phyloP scores from a whole-genome alignment of 2,113 vertebrate species.

The Danionella cerebrum region DNA sequence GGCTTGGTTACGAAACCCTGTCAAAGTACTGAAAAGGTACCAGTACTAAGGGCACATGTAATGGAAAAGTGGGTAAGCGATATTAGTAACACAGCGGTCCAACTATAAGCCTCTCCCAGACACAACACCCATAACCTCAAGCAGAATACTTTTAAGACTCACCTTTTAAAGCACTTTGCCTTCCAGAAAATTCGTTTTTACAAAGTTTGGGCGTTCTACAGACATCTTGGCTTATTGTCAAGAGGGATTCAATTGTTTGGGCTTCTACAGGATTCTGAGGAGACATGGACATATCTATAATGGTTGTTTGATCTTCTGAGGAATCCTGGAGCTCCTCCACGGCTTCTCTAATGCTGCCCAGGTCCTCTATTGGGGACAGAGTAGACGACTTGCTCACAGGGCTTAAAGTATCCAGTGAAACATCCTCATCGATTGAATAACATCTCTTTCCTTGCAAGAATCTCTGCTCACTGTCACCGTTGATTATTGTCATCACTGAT shows the following conservation, averaged over 20 bases:
- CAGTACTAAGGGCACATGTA: too few species aligned
- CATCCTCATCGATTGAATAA: slow-evolving; percentile 1
- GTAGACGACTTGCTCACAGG: slow-evolving; percentile 29
- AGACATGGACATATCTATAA: background rate
- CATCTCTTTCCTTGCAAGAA: slow-evolving; percentile 48
- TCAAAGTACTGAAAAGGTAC: too few species aligned
- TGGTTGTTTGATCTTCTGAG: slow-evolving; percentile 12
- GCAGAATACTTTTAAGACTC: slow-evolving; percentile 16
- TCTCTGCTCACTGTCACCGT: slow-evolving; percentile 47
- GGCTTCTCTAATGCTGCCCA: slow-evolving; percentile 36
- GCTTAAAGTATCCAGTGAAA: slow-evolving; percentile 32
- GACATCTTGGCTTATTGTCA: slow-evolving; percentile 1
- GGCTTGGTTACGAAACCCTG: too few species aligned
- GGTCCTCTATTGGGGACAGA: slow-evolving; percentile 29
- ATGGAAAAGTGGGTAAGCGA: too few species aligned
- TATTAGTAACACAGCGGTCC: too few species aligned
- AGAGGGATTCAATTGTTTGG: background rate
- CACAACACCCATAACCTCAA: too few species aligned
- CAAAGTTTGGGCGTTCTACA: background rate
- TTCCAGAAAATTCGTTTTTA: slow-evolving; percentile 24
- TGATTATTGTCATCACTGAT: slow-evolving; percentile 50
- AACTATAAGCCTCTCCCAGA: too few species aligned
- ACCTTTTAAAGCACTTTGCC: slow-evolving; percentile 42
- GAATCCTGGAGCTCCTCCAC: slow-evolving; percentile 23
- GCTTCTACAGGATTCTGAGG: slow-evolving; percentile 34